Percentiles rank a stretch among this genome's conserved stretches.
These are phyloP conservation scores for Morpho helenor DNA, from an alignment of 2,888 invertebrate genomes.

Conservation along the genomic window DNA sequence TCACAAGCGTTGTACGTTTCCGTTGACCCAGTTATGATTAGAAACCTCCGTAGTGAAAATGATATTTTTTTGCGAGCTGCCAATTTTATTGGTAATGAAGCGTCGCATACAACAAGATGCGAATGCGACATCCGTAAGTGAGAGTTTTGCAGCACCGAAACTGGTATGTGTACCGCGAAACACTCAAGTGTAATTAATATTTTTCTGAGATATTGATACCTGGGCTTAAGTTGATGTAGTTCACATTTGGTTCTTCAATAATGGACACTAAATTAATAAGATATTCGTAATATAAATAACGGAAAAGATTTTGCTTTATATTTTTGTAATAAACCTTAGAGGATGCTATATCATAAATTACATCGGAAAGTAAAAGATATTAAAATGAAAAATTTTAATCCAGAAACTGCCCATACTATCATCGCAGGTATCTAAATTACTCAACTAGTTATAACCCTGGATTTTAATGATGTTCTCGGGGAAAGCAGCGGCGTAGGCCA, in stretches of 20 bases:
- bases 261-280: too few relatives aligned
- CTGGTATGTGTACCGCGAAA: conserved; percentile 62
- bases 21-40: conserved; percentile 75
- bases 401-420: too few relatives aligned
- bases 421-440: too few relatives aligned
- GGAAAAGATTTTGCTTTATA: too few relatives aligned
- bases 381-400: too few relatives aligned
- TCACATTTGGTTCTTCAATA: conserved; percentile 11
- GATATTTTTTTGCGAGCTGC: conserved; percentile 67
- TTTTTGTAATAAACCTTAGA: too few relatives aligned
- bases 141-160: conserved; percentile 75
- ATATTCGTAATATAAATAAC: too few relatives aligned
- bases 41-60: conserved; percentile 71
- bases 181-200: conserved; percentile 54
- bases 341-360: too few relatives aligned
- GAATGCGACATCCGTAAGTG: conserved; percentile 74
- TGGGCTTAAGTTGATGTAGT: conserved; percentile 40
- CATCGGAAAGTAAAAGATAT: too few relatives aligned
- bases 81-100: conserved; percentile 66
- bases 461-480: too few relatives aligned
- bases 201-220: conserved; percentile 47
- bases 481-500: too few relatives aligned
- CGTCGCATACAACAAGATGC: conserved; percentile 62
- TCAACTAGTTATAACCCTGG: too few relatives aligned
- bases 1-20: conserved; percentile 66